phyloP scores from a whole-genome alignment of 2,888 invertebrate species.

The Caenorhabditis imperialis region DNA sequence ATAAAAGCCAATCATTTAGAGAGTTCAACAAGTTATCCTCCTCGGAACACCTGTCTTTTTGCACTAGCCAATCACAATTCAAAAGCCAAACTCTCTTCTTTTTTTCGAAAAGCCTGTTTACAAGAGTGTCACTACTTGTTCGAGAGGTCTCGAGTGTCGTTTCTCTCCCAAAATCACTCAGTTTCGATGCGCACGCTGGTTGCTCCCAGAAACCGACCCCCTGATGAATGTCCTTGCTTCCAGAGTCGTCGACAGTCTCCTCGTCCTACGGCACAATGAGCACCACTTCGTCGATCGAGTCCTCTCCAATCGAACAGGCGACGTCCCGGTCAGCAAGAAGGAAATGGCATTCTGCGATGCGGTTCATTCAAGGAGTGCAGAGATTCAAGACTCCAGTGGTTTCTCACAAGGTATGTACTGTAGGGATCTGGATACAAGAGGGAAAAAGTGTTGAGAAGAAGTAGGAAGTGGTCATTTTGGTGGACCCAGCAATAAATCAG shows the following conservation, averaged over 20 bases:
- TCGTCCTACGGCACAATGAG: conserved; percentile 56
- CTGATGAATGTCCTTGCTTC: not conserved
- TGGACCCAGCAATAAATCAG: too few species aligned
- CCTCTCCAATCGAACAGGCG: conserved; percentile 57
- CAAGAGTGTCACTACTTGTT: conserved; percentile 40
- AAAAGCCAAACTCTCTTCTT: conserved; percentile 14
- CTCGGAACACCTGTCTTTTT: too few species aligned
- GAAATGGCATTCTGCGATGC: conserved; percentile 76
- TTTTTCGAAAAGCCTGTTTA: conserved; percentile 9
- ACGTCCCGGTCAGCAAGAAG: conserved; percentile 61
- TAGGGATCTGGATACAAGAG: too few species aligned
- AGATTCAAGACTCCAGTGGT: conserved; percentile 69
- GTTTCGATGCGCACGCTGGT: too few species aligned
- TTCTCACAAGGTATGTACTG: conserved; percentile 53
- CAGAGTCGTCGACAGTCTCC: conserved; percentile 45
- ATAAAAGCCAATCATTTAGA: too few species aligned
- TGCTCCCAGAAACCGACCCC: too few species aligned
- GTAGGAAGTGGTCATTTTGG: too few species aligned
- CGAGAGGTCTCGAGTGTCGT: conserved; percentile 34
- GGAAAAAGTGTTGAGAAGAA: too few species aligned
- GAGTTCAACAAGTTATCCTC: too few species aligned
- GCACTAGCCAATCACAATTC: conserved; percentile 12
- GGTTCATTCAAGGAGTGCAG: conserved; percentile 73
- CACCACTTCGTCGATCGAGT: conserved; percentile 54
- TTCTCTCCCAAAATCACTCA: not conserved